A percentile compares a stretch with the other conserved stretches of the same genome.
Conservation (phyloP, 2,888 invertebrate genomes). For the Drosophila formosana region DNA sequence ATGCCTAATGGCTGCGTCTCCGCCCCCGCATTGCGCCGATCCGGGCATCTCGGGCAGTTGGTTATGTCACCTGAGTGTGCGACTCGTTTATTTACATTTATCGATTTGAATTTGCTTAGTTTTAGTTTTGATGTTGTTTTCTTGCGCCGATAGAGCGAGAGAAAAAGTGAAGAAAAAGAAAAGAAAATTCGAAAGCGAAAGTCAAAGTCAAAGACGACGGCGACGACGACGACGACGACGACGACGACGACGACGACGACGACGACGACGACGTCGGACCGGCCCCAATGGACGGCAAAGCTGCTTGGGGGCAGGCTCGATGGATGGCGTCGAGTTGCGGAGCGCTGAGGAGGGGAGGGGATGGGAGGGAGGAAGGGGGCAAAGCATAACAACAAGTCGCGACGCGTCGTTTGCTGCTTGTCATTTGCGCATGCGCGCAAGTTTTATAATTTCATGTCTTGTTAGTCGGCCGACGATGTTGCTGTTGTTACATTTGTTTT, state of each 20-base stretch:
- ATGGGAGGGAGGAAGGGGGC: background rate
- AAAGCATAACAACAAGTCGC: slow-evolving; percentile 22
- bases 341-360: background rate
- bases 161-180: slow-evolving; percentile 59
- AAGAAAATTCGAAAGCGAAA: slow-evolving; percentile 81
- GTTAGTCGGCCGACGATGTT: slow-evolving; percentile 33
- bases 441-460: slow-evolving; percentile 74
- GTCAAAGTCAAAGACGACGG: slow-evolving; percentile 78
- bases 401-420: slow-evolving; percentile 30
- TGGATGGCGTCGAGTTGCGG: too few relatives aligned
- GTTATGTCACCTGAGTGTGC: slow-evolving; percentile 69
- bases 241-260: slow-evolving; percentile 54
- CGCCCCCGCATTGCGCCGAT: background rate
- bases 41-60: slow-evolving; percentile 72
- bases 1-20: background rate
- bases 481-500: slow-evolving; percentile 31
- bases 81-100: slow-evolving; percentile 73
- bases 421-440: slow-evolving; percentile 56
- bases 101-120: slow-evolving; percentile 68
- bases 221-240: slow-evolving; percentile 13
- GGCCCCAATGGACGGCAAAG: slow-evolving; percentile 19
- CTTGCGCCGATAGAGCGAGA: slow-evolving; percentile 37
- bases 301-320: background rate
- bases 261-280: slow-evolving; percentile 22
- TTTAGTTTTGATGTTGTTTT: slow-evolving; percentile 10